Evolutionary conservation across 2,113 vertebrate genomes (phyloP).

Genomic region (Zosterops lateralis): DNA sequence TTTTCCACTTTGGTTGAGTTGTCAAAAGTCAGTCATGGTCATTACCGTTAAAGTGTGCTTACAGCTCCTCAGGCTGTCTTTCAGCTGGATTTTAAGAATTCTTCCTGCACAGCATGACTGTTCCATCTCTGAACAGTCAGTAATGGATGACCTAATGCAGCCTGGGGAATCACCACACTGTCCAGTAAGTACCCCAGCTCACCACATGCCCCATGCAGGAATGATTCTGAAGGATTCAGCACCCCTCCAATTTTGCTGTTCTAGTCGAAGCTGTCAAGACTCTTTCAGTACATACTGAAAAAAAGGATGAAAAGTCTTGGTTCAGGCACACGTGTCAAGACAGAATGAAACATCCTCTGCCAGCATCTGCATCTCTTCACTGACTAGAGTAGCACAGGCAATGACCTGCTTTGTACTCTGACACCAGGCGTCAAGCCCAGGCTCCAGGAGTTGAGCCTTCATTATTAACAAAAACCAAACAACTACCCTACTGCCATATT

Average conservation of each 20-base stretch:
- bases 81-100: background rate
- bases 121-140: background rate
- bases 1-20: background rate
- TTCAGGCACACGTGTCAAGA: background rate
- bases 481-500: background rate
- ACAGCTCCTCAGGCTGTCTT: background rate
- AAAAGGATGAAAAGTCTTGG: background rate
- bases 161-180: rapidly evolving
- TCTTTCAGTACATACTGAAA: background rate
- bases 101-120: background rate
- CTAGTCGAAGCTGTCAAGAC: background rate
- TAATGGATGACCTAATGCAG: background rate
- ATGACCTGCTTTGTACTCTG: background rate
- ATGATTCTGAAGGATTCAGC: background rate
- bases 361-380: background rate
- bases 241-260: background rate
- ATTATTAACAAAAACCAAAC: background rate
- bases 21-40: background rate
- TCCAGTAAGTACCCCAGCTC: background rate
- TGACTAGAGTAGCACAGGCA: background rate
- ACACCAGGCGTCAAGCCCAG: background rate
- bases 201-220: background rate
- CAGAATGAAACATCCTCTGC: background rate
- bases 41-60: background rate
- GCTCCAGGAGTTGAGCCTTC: background rate